A percentile compares a stretch with the other conserved stretches of the same genome.
These are phyloP conservation scores for Carpatolechia fugitivella DNA, from an alignment of 2,888 invertebrate species.

Conservation along the genomic window DNA sequence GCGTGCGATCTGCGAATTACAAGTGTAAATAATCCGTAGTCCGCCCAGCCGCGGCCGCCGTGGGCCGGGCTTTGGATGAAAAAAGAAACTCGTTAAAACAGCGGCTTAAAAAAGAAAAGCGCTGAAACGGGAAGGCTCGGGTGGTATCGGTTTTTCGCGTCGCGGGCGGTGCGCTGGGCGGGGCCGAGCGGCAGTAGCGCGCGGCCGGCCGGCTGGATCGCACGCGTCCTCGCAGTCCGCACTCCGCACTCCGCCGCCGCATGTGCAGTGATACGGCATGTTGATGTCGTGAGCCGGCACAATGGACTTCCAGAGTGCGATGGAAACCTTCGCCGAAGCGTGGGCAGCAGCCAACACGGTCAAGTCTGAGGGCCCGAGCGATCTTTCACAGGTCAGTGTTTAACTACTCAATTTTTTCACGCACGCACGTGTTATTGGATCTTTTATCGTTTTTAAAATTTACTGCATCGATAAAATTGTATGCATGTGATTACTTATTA, in stretches of 20 bases:
- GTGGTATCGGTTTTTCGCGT: conserved; percentile 76
- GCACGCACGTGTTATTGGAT: neutral
- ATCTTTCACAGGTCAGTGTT: conserved; percentile 83
- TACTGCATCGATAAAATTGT: neutral
- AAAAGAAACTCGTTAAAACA: conserved; percentile 77
- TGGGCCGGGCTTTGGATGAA: conserved; percentile 70
- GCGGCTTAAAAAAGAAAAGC: conserved; percentile 79
- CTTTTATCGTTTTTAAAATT: neutral
- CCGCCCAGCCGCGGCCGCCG: conserved; percentile 76
- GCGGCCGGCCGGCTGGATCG: conserved; percentile 81
- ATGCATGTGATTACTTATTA: neutral
- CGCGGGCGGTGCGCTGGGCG: conserved; percentile 74
- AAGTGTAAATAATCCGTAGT: conserved; percentile 77
- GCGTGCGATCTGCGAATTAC: conserved; percentile 70
- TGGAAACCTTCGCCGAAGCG: conserved; percentile 98
- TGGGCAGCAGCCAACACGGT: conserved; percentile 93
- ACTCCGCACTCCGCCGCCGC: conserved; percentile 41
- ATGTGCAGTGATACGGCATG: conserved; percentile 72
- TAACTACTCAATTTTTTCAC: conserved; percentile 4
- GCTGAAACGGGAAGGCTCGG: conserved; percentile 78
- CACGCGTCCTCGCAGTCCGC: conserved; percentile 51
- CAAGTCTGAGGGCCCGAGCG: conserved; percentile 80
- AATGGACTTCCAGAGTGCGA: conserved; percentile 99
- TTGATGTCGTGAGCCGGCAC: conserved; percentile 73
- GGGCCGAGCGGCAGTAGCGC: conserved; percentile 78